phyloP scores from a whole-genome alignment of 1,140 invertebrate species.

The Cyphomyrmex costatus region DNA sequence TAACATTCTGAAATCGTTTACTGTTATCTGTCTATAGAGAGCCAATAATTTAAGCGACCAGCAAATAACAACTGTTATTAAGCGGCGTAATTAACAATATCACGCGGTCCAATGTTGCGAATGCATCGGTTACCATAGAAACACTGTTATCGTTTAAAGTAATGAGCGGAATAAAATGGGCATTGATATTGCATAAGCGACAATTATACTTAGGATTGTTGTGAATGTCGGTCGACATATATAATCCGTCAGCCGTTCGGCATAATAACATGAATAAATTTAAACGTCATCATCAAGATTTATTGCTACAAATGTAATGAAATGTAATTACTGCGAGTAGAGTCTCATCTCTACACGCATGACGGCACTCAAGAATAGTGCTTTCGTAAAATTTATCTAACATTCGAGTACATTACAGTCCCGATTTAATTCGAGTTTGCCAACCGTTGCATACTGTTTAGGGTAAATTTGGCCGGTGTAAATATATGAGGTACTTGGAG shows the following conservation, averaged over 20 bases:
- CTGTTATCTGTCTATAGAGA: background rate
- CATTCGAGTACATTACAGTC: constrained; percentile 27
- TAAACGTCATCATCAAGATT: background rate
- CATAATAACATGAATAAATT: constrained; percentile 31
- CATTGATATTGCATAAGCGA: constrained; percentile 38
- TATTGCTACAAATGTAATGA: background rate
- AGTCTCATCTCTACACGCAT: background rate
- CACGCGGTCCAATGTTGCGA: constrained; percentile 16
- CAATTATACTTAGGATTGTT: constrained; percentile 51
- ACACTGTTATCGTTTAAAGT: constrained; percentile 51
- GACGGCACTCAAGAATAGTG: background rate
- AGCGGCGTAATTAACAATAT: constrained; percentile 58
- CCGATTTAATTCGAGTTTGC: constrained; percentile 42
- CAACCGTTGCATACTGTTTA: constrained; percentile 40
- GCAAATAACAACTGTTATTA: constrained; percentile 60
- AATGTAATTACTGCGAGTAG: constrained; percentile 1
- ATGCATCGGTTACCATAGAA: constrained; percentile 42
- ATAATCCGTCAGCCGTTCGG: background rate
- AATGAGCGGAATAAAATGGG: constrained; percentile 49
- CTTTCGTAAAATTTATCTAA: constrained; percentile 25
- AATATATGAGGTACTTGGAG: constrained; percentile 52
- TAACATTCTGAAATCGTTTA: constrained; percentile 27
- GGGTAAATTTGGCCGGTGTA: constrained; percentile 37
- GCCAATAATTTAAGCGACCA: constrained; percentile 53
- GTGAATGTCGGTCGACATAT: background rate